Evolutionary conservation across 2,797 vertebrate genomes (phyloP).

Genomic region (Microhierax caerulescens): DNA sequence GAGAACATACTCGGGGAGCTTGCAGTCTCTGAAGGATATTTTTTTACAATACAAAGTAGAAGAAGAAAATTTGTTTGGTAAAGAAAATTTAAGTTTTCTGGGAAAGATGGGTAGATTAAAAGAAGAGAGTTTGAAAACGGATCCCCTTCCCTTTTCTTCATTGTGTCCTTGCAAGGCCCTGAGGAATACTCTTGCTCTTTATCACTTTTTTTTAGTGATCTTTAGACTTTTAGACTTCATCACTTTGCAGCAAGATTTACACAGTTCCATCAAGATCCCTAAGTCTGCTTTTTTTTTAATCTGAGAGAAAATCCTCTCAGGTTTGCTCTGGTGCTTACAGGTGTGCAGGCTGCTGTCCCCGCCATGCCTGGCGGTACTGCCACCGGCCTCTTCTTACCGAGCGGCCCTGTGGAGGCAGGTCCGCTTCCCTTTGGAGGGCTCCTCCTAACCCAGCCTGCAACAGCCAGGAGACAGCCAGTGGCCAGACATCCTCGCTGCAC

Average conservation of each 20-base stretch:
- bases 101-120: not conserved
- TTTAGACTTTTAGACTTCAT: no score
- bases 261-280: not conserved
- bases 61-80: not conserved
- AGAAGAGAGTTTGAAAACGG: not conserved
- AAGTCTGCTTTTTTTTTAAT: not conserved
- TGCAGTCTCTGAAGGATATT: not conserved
- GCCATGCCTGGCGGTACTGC: not conserved
- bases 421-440: fast-evolving
- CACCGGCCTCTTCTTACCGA: not conserved
- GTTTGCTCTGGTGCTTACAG: not conserved
- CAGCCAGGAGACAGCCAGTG: not conserved
- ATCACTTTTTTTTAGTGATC: no score
- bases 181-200: not conserved
- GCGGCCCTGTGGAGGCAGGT: not conserved
- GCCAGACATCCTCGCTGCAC: not conserved
- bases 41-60: not conserved
- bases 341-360: not conserved
- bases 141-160: not conserved
- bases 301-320: not conserved
- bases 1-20: not conserved
- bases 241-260: not conserved
- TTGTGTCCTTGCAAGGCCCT: not conserved
- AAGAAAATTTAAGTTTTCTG: not conserved
- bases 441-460: not conserved